Conservation (phyloP, 2,113 vertebrate species). For the Atlantisia rogersi region DNA sequence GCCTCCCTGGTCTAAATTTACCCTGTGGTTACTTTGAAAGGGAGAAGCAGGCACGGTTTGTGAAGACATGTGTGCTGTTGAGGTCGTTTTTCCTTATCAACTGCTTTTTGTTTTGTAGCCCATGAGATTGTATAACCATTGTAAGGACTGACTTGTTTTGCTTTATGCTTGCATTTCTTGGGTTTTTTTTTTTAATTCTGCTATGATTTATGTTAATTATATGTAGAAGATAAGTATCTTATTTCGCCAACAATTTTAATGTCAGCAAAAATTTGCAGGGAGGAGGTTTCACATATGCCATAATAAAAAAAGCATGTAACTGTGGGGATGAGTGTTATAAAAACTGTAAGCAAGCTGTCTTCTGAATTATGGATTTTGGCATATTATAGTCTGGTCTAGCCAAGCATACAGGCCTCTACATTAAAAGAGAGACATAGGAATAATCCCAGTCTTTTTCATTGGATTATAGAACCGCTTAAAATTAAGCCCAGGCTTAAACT, state of each 20-base stretch:
- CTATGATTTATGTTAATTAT: background rate
- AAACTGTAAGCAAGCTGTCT: background rate
- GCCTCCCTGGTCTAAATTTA: background rate
- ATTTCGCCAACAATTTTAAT: background rate
- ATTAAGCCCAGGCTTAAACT: background rate
- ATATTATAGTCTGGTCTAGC: background rate
- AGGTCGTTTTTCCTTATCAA: background rate
- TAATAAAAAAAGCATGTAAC: background rate
- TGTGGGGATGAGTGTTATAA: background rate
- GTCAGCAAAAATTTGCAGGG: background rate
- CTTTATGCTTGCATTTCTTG: background rate
- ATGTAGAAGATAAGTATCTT: background rate
- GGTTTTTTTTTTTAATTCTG: background rate
- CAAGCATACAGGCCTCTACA: background rate
- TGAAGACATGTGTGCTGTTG: background rate
- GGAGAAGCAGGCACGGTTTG: background rate
- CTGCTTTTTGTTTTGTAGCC: background rate
- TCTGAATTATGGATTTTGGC: background rate
- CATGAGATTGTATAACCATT: background rate
- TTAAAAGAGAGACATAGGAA: background rate
- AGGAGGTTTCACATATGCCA: background rate
- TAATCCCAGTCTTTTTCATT: background rate
- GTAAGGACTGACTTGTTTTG: background rate
- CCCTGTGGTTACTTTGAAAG: background rate
- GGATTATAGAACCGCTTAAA: background rate